phyloP scores from a whole-genome alignment of 2,797 vertebrate species.

The Pachyuromys duprasi region DNA sequence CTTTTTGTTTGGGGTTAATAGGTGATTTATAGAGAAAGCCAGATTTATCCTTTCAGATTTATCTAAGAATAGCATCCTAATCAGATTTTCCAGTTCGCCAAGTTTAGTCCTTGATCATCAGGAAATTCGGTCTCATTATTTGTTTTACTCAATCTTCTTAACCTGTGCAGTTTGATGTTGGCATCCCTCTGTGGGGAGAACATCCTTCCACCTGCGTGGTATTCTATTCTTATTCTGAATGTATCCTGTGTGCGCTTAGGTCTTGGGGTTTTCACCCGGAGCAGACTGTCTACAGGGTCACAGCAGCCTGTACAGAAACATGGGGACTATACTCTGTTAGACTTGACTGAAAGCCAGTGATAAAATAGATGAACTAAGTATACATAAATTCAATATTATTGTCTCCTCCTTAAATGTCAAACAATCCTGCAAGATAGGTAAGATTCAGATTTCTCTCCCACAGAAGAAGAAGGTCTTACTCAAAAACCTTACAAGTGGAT shows the following conservation, averaged over 20 bases:
- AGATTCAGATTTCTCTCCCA: not conserved
- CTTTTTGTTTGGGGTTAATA: constrained; percentile 80
- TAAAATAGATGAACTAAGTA: not conserved
- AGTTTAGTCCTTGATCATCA: constrained; percentile 60
- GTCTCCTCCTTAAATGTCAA: not conserved
- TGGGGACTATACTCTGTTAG: not conserved
- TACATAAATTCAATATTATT: not conserved
- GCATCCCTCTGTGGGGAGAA: not conserved
- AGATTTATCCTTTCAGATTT: constrained; percentile 77
- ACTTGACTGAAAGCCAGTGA: not conserved
- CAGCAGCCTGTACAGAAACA: not conserved
- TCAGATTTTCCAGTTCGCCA: constrained; percentile 73
- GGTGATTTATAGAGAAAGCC: constrained; percentile 76
- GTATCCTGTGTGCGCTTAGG: not conserved
- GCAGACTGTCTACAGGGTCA: not conserved
- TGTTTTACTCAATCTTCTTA: not conserved
- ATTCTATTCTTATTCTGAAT: constrained; percentile 29
- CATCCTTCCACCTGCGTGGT: not conserved
- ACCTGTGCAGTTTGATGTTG: not conserved
- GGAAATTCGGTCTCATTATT: constrained; percentile 67
- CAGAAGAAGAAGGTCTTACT: not conserved
- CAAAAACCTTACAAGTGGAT: not conserved
- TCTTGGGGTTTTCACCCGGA: not conserved
- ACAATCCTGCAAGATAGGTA: not conserved
- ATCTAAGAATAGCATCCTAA: constrained; percentile 78